Evolutionary conservation across 2,797 vertebrate genomes (phyloP).

Genomic region (Myotis findleyi): DNA sequence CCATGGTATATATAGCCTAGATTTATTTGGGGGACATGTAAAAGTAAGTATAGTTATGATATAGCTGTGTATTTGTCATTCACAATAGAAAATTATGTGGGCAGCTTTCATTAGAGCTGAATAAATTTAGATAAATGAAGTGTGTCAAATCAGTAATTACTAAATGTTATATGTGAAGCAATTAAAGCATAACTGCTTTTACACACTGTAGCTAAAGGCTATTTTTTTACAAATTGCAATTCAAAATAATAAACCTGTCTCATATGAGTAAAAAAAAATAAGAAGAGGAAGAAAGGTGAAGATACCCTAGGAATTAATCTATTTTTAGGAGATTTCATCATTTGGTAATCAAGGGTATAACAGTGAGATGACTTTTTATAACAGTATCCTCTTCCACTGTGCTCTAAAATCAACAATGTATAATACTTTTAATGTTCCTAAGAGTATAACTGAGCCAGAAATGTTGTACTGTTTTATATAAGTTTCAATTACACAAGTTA

Average conservation of each 20-base stretch:
- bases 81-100: slow-evolving; percentile 69
- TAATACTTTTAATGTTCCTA: slow-evolving; percentile 32
- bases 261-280: slow-evolving; percentile 6
- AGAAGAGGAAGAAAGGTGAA: not conserved
- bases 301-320: not conserved
- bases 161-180: slow-evolving; percentile 68
- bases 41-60: slow-evolving; percentile 43
- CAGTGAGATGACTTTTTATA: slow-evolving; percentile 26
- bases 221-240: slow-evolving; percentile 8
- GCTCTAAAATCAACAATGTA: slow-evolving; percentile 41
- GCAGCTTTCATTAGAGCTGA: slow-evolving; percentile 66
- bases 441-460: not conserved
- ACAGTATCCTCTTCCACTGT: not conserved
- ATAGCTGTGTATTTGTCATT: slow-evolving; percentile 54
- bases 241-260: slow-evolving; percentile 58
- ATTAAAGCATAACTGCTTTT: slow-evolving; percentile 67
- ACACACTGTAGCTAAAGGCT: slow-evolving; percentile 34
- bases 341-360: not conserved
- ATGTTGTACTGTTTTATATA: not conserved
- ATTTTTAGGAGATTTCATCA: slow-evolving; percentile 30
- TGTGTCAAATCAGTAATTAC: slow-evolving; percentile 75
- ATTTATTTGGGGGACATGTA: slow-evolving; percentile 16
- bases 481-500: slow-evolving; percentile 27
- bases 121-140: slow-evolving; percentile 79
- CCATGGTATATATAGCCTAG: not conserved